A percentile compares a stretch with the other conserved stretches of the same genome.
These are phyloP conservation scores for Microplitis mediator DNA, from an alignment of 1,140 invertebrate genomes.

Conservation along the genomic window DNA sequence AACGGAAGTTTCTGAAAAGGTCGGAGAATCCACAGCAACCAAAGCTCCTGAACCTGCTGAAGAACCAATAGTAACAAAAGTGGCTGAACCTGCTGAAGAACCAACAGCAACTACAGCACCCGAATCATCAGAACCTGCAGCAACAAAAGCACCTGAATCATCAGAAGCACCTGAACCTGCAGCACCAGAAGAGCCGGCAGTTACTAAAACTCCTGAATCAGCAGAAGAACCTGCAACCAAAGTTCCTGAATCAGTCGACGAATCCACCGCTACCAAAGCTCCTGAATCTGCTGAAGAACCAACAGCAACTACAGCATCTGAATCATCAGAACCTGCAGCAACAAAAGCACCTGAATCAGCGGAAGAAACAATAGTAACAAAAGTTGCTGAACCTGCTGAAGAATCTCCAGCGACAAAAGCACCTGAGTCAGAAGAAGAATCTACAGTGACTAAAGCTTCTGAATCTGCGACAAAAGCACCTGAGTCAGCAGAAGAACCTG, in stretches of 20 bases:
- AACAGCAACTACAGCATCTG: constrained; percentile 10
- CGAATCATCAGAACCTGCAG: constrained; percentile 20
- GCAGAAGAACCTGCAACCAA: constrained; percentile 15
- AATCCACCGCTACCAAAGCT: not conserved
- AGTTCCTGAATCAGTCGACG: not conserved
- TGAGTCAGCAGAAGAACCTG: too few species aligned
- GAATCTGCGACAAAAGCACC: too few species aligned
- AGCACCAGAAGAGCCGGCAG: constrained; percentile 6
- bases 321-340: constrained; percentile 21
- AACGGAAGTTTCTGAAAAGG: too few species aligned
- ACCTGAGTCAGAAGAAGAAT: constrained; percentile 7
- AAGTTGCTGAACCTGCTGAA: too few species aligned
- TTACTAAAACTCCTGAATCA: constrained; percentile 16
- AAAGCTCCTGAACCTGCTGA: too few species aligned
- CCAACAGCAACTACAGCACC: constrained; percentile 9
- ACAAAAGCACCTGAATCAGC: not conserved
- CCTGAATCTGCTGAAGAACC: constrained; percentile 13
- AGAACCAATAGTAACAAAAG: too few species aligned
- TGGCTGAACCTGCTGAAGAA: too few species aligned
- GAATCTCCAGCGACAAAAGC: constrained; percentile 9
- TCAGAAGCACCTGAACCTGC: constrained; percentile 25
- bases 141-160: constrained; percentile 26
- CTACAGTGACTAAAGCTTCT: too few species aligned
- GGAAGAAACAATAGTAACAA: too few species aligned
- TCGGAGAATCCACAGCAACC: not conserved